Conservation (phyloP, 1,140 invertebrate species). For the Diabrotica undecimpunctata region DNA sequence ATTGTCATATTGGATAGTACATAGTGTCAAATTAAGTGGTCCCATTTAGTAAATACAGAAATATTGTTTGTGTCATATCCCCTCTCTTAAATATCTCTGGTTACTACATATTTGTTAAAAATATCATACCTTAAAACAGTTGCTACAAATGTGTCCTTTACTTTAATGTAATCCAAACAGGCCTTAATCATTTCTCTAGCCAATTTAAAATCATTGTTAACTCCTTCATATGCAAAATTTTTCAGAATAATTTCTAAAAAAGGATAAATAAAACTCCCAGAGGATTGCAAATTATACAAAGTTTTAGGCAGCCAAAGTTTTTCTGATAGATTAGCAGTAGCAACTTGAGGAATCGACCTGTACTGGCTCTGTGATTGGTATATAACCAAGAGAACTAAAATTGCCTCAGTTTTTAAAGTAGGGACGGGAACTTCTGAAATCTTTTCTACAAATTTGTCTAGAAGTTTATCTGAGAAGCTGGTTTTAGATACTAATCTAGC, state of each 20-base stretch:
- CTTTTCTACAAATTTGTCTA: conserved; percentile 60
- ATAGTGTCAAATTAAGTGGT: too few relatives aligned
- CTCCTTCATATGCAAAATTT: conserved; percentile 47
- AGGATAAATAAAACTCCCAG: conserved; percentile 51
- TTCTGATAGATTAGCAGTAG: conserved; percentile 51
- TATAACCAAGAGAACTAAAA: conserved; percentile 58
- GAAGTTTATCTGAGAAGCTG: conserved; percentile 57
- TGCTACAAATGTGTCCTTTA: conserved; percentile 49
- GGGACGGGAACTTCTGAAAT: conserved; percentile 54
- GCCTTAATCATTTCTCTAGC: conserved; percentile 50
- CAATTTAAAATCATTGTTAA: conserved; percentile 43
- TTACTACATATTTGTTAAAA: too few relatives aligned
- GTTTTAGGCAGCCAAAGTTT: conserved; percentile 52
- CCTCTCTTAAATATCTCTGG: too few relatives aligned
- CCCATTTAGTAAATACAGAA: too few relatives aligned
- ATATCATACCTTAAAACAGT: conserved; percentile 40
- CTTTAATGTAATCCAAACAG: conserved; percentile 53
- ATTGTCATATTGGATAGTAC: too few relatives aligned
- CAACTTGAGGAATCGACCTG: conserved; percentile 49
- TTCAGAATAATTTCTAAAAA: conserved; percentile 55
- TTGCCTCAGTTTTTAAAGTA: conserved; percentile 53
- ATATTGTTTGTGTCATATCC: too few relatives aligned
- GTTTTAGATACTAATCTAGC: conserved; percentile 65
- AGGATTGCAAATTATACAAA: conserved; percentile 51
- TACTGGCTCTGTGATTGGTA: conserved; percentile 57